Base-by-base conservation (phyloP, 2,113 vertebrate species). In the Acrocephalus kingi region DNA sequence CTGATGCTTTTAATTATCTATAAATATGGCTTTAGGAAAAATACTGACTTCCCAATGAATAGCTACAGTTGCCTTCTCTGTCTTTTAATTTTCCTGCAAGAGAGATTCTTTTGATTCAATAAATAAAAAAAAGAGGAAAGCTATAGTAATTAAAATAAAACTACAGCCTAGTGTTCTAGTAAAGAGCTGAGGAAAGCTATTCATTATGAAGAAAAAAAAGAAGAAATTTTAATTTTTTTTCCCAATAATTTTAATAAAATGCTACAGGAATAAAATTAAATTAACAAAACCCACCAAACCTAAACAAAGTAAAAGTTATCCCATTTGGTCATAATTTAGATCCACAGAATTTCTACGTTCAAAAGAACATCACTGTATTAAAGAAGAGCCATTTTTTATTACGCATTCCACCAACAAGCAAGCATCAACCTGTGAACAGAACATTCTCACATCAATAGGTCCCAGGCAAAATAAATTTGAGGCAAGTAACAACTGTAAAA, bases 91-190 rank as follows among this genome's bases (percentile, higher is more conserved):
- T 93, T 89, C 78, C 58, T 72, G 71, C 30, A 71, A 23, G 39
- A 79, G 27, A 95, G 19, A 66, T 58, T 83, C 37, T 39, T 94
- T 90, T 49, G 20, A 41, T 69, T 43, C 64, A 82, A 66, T 93
- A 96, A 96, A 95, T 49, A 78, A 89, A 87, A 97, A 86, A 81
- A 15, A 55, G 17, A 62, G 13, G 64, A 80, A 86, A 86, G 41
- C 55, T 67, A 51, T 11, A 56, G 66, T 84, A 81, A 92, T 87
- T 86, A 89, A 92, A 17, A 83, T 14, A 78, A 78, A 94, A 54
- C 69, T 64, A 76, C 18, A 84, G 62, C 21, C 39, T 15, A 64
- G 56, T 74, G 33, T 22, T 75, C 37, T 58, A 48, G 56, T 51
- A 48, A 61, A 81, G 39, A 72, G 41, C 64, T 79, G 35, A 82